These are phyloP conservation scores for Plumapathes pennacea DNA, from an alignment of 92 coral and sea anemone species.

Conservation along the genomic window DNA sequence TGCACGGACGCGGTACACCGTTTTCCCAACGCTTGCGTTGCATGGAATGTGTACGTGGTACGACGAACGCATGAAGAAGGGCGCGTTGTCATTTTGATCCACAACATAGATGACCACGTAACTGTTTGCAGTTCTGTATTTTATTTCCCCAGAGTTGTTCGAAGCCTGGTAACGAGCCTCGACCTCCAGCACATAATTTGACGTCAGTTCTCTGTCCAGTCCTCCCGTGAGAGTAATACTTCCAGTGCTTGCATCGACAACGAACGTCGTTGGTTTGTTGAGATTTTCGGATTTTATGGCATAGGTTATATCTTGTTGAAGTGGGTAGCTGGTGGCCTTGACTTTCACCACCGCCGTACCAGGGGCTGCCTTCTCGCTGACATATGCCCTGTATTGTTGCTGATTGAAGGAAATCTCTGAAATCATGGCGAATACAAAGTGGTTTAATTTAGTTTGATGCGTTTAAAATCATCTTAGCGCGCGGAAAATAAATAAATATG, in stretches of 20 bases:
- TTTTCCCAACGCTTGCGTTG: conserved; percentile 68
- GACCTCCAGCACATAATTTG: conserved; percentile 78
- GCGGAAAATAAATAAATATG: too few species aligned
- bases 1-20: conserved; percentile 71
- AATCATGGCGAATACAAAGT: too few species aligned
- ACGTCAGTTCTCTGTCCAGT: conserved; percentile 64
- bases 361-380: conserved; percentile 65
- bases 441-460: too few species aligned
- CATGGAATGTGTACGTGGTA: conserved; percentile 79
- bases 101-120: conserved; percentile 72
- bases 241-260: conserved; percentile 67
- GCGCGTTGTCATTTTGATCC: conserved; percentile 67
- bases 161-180: conserved; percentile 62
- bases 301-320: conserved; percentile 45
- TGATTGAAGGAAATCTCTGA: conserved; percentile 77
- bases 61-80: conserved; percentile 61
- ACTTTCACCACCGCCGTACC: conserved; percentile 69
- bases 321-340: conserved; percentile 66
- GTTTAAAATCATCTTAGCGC: too few species aligned
- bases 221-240: conserved; percentile 55
- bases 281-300: conserved; percentile 86
- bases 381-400: conserved; percentile 60
- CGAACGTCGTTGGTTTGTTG: conserved; percentile 46
- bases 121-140: conserved; percentile 51
- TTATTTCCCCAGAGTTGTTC: conserved; percentile 28